Evolutionary conservation across 1,140 invertebrate species (phyloP).

Genomic region (Sesamia nonagrioides): DNA sequence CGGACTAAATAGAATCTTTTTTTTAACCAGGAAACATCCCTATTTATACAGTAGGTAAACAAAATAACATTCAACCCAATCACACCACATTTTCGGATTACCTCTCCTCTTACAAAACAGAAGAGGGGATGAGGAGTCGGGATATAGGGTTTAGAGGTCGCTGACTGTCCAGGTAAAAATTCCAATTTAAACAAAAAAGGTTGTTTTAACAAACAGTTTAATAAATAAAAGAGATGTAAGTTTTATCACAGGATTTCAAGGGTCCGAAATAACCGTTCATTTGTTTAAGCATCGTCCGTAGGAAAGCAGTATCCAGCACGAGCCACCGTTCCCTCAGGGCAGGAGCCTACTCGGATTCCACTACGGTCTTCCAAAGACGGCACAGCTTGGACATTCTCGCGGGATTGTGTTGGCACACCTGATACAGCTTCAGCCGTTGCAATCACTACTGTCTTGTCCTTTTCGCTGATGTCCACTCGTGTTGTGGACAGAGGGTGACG

Average conservation of each 20-base stretch:
- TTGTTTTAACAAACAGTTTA: not conserved
- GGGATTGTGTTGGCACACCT: not conserved
- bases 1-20: no score
- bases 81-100: no score
- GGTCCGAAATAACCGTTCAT: not conserved
- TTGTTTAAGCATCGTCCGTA: not conserved
- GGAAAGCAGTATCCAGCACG: not conserved
- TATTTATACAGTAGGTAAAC: no score
- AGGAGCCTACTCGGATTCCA: not conserved
- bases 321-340: not conserved
- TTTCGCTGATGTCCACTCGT: slow-evolving; percentile 21
- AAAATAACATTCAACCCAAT: no score
- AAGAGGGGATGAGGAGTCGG: no score
- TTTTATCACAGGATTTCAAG: not conserved
- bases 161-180: not conserved
- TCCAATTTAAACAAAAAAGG: not conserved
- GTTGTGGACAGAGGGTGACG: slow-evolving; percentile 6
- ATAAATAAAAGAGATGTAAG: not conserved
- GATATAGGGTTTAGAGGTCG: no score
- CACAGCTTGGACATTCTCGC: not conserved
- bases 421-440: not conserved
- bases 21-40: no score
- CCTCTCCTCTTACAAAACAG: no score
- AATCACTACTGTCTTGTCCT: slow-evolving; percentile 22
- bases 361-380: not conserved